A percentile compares a stretch with the other conserved stretches of the same genome.
These are phyloP conservation scores for Macrobrachium nipponense DNA, from an alignment of 1,140 invertebrate genomes.

Conservation along the genomic window DNA sequence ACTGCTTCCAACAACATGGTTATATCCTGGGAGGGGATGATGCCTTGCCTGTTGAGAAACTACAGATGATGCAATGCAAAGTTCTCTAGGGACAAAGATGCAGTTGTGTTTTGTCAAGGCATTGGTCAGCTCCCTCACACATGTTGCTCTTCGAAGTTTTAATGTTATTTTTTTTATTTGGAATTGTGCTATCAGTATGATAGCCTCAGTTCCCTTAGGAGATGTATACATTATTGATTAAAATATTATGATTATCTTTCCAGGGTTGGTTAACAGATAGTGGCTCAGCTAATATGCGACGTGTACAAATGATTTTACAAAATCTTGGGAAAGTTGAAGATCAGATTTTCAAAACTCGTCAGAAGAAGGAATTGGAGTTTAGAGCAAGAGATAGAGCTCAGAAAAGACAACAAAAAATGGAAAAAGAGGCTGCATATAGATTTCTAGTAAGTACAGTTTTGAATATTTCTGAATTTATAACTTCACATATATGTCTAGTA, in stretches of 20 bases:
- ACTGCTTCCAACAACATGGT: no score
- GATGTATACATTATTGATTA: neutral
- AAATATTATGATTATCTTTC: conserved; percentile 64
- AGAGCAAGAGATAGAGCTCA: conserved; percentile 81
- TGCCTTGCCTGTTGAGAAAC: no score
- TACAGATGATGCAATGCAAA: no score
- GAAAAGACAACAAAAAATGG: conserved; percentile 69
- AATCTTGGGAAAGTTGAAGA: conserved; percentile 96
- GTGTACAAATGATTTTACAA: conserved; percentile 94
- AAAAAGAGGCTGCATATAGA: conserved; percentile 65
- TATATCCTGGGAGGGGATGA: no score
- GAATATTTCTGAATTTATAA: neutral
- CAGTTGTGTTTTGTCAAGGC: no score
- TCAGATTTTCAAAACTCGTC: conserved; percentile 94
- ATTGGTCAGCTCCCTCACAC: no score
- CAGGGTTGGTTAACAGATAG: conserved; percentile 96
- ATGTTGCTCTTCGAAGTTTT: no score
- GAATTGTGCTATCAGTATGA: no score
- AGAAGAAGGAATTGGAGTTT: conserved; percentile 86
- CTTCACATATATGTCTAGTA: neutral
- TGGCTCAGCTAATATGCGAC: conserved; percentile 90
- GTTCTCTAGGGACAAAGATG: no score
- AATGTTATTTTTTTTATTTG: no score
- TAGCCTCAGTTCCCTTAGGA: no score
- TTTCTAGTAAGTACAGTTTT: conserved; percentile 21